These are phyloP conservation scores for Chaetodon trifasciatus DNA, from an alignment of 2,797 vertebrate genomes.

Conservation along the genomic window DNA sequence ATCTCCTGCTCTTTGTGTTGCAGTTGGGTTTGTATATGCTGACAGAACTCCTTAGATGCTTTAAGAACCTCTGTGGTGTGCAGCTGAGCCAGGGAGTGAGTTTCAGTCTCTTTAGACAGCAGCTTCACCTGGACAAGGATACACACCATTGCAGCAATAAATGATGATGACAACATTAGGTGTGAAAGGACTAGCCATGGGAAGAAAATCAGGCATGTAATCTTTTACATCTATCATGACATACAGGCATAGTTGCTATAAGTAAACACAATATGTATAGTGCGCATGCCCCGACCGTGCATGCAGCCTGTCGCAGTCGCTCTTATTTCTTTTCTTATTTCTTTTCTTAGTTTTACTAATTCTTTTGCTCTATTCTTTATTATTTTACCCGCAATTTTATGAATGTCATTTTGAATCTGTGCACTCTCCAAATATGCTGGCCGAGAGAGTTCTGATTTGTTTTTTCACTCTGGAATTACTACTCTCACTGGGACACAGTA, in stretches of 20 bases:
- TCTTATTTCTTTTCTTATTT: too few relatives aligned
- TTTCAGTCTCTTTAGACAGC: conserved; percentile 81
- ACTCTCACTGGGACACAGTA: too few relatives aligned
- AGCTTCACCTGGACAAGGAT: conserved; percentile 81
- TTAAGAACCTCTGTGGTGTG: conserved; percentile 77
- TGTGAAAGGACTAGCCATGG: neutral
- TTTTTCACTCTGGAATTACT: too few relatives aligned
- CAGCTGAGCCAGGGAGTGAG: conserved; percentile 67
- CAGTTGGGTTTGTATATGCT: conserved; percentile 77
- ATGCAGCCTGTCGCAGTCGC: too few relatives aligned
- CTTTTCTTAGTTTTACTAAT: too few relatives aligned
- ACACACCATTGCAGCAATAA: neutral
- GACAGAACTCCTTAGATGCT: conserved; percentile 67
- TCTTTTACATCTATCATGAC: neutral
- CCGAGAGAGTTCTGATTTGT: too few relatives aligned
- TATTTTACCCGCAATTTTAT: too few relatives aligned
- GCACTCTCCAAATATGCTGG: too few relatives aligned
- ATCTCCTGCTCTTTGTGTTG: conserved; percentile 77
- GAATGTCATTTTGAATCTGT: too few relatives aligned
- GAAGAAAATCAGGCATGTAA: neutral
- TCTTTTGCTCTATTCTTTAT: too few relatives aligned
- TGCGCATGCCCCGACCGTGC: too few relatives aligned
- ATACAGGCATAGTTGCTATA: neutral
- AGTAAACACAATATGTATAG: neutral
- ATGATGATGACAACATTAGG: neutral